Percentiles rank a stretch among this genome's conserved stretches.
Evolutionary conservation across 2,113 vertebrate genomes (phyloP).

Genomic region (Lucifuga dentata): DNA sequence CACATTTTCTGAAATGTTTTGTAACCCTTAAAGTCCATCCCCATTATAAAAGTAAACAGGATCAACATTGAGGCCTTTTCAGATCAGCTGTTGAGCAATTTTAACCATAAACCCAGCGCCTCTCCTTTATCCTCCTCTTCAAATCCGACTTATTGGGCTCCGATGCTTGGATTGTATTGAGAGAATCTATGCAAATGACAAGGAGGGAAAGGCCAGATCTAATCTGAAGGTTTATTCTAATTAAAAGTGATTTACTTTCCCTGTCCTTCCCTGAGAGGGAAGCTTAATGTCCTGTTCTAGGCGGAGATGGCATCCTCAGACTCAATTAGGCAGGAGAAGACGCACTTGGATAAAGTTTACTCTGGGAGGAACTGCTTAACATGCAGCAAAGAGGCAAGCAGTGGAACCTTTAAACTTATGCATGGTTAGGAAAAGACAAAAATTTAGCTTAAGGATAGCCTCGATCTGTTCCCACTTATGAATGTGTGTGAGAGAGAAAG

Average conservation of each 20-base stretch:
- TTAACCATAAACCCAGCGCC: conserved; percentile 8
- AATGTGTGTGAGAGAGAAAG: not conserved
- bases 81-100: conserved; percentile 49
- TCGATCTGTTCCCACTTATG: not conserved
- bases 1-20: not conserved
- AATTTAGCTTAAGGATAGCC: conserved; percentile 41
- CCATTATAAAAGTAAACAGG: not conserved
- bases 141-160: conserved; percentile 77
- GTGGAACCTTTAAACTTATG: conserved; percentile 21
- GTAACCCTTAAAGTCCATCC: not conserved
- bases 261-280: conserved; percentile 57
- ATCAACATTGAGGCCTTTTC: conserved; percentile 10
- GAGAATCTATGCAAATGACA: conserved; percentile 73
- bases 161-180: conserved; percentile 56
- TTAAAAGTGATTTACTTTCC: conserved; percentile 83
- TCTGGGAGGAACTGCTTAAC: conserved; percentile 41
- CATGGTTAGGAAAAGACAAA: conserved; percentile 27
- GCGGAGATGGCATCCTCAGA: conserved; percentile 67
- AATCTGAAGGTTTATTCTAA: conserved; percentile 84
- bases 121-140: conserved; percentile 62
- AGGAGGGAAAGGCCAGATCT: conserved; percentile 72
- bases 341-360: conserved; percentile 69
- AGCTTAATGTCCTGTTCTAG: conserved; percentile 74
- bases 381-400: conserved; percentile 12
- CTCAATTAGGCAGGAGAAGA: conserved; percentile 69